A percentile compares a stretch with the other conserved stretches of the same genome.
Conservation (phyloP, 1,140 invertebrate species). For the Lasaia peninsularis region DNA sequence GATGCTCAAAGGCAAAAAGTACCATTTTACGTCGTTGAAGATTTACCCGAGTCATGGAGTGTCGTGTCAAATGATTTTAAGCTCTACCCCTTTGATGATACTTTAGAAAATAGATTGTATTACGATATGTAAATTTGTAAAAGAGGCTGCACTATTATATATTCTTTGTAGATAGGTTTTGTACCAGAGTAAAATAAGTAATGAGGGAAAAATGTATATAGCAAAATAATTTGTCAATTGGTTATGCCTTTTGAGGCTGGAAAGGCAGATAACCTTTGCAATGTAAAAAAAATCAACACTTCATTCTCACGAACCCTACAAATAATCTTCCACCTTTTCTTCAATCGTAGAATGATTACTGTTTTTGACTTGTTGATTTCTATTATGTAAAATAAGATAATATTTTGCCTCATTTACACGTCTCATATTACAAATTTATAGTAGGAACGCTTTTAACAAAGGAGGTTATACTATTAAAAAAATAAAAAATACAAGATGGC, state of each 20-base stretch:
- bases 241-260: slow-evolving; percentile 1
- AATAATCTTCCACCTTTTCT: neutral
- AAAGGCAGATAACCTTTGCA: neutral
- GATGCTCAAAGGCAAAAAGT: slow-evolving; percentile 13
- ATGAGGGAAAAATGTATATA: neutral
- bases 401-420: neutral
- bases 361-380: neutral
- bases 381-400: neutral
- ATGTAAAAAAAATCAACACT: neutral
- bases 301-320: neutral
- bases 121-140: slow-evolving; percentile 33
- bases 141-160: slow-evolving; percentile 31
- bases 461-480: slow-evolving; percentile 5
- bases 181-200: neutral
- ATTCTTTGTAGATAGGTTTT: slow-evolving; percentile 3
- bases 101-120: slow-evolving; percentile 30
- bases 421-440: neutral
- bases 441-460: neutral
- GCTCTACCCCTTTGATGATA: slow-evolving; percentile 35
- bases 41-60: slow-evolving; percentile 34
- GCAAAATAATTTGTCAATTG: slow-evolving; percentile 4
- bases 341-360: neutral
- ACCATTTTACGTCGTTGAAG: slow-evolving; percentile 28
- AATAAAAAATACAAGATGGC: slow-evolving; percentile 16
- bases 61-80: slow-evolving; percentile 31